Conservation (phyloP, 2,113 vertebrate genomes). For the Poecilia latipinna region DNA sequence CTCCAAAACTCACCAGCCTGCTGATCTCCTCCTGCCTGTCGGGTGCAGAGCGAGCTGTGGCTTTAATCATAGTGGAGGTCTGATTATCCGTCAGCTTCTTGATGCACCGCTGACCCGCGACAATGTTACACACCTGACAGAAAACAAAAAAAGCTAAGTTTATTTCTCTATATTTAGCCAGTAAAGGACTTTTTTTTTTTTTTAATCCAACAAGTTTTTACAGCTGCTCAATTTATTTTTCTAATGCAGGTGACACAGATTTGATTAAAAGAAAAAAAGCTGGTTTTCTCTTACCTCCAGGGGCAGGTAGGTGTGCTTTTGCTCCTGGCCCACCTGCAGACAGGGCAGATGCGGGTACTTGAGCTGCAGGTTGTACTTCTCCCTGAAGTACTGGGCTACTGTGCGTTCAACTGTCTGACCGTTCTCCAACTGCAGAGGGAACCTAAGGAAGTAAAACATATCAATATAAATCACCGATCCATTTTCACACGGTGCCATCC, state of each 20-base stretch:
- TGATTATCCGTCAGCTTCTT: conserved; percentile 99
- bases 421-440: conserved; percentile 97
- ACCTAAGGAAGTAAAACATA: conserved; percentile 77
- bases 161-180: background rate
- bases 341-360: conserved; percentile 99
- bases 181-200: background rate
- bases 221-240: background rate
- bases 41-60: conserved; percentile 95
- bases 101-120: conserved; percentile 97
- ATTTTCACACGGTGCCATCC: background rate
- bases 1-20: conserved; percentile 87
- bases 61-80: conserved; percentile 99
- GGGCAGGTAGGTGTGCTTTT: conserved; percentile 99
- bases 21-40: conserved; percentile 98
- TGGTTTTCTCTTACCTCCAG: conserved; percentile 88
- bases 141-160: background rate
- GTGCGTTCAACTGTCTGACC: conserved; percentile 99
- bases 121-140: conserved; percentile 95
- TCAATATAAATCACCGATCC: background rate
- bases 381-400: conserved; percentile 99
- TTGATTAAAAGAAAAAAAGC: background rate
- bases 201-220: background rate
- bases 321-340: conserved; percentile 98
- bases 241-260: background rate
- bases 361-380: conserved; percentile 98